Evolutionary conservation across 1,140 invertebrate species (phyloP).

Genomic region (Lordiphosa clarofinis): DNA sequence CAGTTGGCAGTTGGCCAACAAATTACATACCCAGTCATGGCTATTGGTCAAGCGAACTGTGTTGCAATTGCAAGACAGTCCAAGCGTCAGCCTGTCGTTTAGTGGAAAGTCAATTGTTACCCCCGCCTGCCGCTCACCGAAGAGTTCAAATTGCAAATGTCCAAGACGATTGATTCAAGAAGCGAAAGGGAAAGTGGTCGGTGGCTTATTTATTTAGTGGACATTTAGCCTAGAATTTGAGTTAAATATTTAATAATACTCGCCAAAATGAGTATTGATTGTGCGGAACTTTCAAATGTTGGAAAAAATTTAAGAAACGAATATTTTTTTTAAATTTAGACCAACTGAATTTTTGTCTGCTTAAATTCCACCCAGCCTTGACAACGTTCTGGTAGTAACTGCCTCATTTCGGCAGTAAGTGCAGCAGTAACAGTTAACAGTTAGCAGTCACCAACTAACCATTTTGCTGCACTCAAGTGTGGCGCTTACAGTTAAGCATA

Average conservation of each 20-base stretch:
- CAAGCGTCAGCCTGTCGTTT: conserved; percentile 3
- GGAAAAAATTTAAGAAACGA: no score
- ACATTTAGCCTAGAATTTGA: no score
- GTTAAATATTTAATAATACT: no score
- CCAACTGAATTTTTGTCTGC: background rate
- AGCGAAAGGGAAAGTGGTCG: background rate
- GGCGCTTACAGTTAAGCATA: background rate
- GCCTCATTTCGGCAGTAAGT: no score
- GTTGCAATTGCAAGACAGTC: background rate
- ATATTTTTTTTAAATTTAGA: no score
- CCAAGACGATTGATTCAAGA: conserved; percentile 5
- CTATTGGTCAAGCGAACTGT: conserved; percentile 7
- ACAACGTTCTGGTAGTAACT: no score
- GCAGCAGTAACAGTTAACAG: no score
- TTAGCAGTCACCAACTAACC: no score
- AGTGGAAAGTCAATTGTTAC: conserved; percentile 10
- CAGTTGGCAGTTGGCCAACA: conserved; percentile 4
- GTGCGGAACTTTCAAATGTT: no score
- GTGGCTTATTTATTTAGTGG: background rate
- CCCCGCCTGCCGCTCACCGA: background rate
- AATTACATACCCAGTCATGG: conserved; percentile 9
- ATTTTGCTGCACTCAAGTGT: no score
- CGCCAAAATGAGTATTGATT: no score
- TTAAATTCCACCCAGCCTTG: background rate
- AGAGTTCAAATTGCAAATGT: conserved; percentile 9